phyloP scores from a whole-genome alignment of 2,797 vertebrate species.

The Anisognathus igniventris region DNA sequence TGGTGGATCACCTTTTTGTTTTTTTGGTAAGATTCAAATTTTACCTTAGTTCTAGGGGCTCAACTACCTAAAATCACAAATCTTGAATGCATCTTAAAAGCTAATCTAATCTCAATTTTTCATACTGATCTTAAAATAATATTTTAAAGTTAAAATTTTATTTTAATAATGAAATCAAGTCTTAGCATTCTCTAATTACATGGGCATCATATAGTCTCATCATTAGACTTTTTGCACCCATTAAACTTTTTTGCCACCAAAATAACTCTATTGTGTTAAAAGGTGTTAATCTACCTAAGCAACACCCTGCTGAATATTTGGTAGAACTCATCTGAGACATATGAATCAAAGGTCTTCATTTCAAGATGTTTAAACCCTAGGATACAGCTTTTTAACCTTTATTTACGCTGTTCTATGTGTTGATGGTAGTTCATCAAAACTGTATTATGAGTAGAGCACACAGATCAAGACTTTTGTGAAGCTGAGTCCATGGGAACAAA shows the following conservation, averaged over 20 bases:
- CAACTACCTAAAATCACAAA: neutral
- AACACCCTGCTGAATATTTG: accelerated
- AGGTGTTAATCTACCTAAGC: neutral
- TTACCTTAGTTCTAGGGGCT: neutral
- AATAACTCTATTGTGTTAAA: neutral
- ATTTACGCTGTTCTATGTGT: neutral
- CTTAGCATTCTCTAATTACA: neutral
- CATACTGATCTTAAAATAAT: neutral
- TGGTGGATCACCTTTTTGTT: neutral
- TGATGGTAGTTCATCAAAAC: neutral
- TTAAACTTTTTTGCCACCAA: neutral
- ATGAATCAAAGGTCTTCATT: neutral
- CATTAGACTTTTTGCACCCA: neutral
- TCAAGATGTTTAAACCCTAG: neutral
- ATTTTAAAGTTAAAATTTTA: neutral
- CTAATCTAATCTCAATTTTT: neutral
- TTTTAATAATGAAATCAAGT: neutral
- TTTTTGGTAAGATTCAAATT: neutral
- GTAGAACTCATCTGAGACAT: neutral
- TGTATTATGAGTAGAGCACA: neutral
- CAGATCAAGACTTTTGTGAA: neutral
- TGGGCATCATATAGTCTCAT: neutral
- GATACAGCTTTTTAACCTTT: neutral
- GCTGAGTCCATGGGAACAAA: neutral
- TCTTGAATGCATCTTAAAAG: neutral